Percentiles rank a stretch among this genome's conserved stretches.
Evolutionary conservation across 1,140 invertebrate genomes (phyloP).

Genomic region (Diachasma alloeum): DNA sequence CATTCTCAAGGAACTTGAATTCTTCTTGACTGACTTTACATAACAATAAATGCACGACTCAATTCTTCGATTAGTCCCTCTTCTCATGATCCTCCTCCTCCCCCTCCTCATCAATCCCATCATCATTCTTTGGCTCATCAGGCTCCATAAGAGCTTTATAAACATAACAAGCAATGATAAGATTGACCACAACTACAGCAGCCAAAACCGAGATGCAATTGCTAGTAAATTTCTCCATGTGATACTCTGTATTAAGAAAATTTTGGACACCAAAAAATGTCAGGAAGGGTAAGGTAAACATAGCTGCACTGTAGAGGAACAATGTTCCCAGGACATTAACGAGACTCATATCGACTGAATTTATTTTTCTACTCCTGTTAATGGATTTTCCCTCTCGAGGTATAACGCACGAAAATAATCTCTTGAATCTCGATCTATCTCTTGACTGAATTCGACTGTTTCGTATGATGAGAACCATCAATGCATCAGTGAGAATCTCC

Average conservation of each 20-base stretch:
- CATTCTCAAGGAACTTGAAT: too few relatives aligned
- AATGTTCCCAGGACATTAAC: conserved; percentile 69
- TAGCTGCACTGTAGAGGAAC: conserved; percentile 80
- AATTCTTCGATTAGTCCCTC: conserved; percentile 7
- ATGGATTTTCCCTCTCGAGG: neutral
- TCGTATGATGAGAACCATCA: conserved; percentile 59
- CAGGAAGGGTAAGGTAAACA: conserved; percentile 83
- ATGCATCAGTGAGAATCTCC: conserved; percentile 19
- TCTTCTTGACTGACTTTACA: neutral
- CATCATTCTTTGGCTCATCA: conserved; percentile 62
- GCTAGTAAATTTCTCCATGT: conserved; percentile 68
- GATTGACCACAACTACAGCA: conserved; percentile 79
- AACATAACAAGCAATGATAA: conserved; percentile 81
- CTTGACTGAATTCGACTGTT: conserved; percentile 58
- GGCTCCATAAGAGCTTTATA: conserved; percentile 79
- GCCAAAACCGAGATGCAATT: conserved; percentile 79
- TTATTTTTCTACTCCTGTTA: neutral
- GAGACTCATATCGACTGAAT: conserved; percentile 38
- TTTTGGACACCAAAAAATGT: conserved; percentile 76
- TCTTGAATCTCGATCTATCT: conserved; percentile 43
- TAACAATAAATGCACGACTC: neutral
- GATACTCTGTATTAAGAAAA: conserved; percentile 70
- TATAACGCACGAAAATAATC: conserved; percentile 34
- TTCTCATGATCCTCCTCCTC: conserved; percentile 1
- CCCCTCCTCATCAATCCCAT: conserved; percentile 29